These are phyloP conservation scores for Nomada fabriciana DNA, from an alignment of 2,888 invertebrate genomes.

Conservation along the genomic window DNA sequence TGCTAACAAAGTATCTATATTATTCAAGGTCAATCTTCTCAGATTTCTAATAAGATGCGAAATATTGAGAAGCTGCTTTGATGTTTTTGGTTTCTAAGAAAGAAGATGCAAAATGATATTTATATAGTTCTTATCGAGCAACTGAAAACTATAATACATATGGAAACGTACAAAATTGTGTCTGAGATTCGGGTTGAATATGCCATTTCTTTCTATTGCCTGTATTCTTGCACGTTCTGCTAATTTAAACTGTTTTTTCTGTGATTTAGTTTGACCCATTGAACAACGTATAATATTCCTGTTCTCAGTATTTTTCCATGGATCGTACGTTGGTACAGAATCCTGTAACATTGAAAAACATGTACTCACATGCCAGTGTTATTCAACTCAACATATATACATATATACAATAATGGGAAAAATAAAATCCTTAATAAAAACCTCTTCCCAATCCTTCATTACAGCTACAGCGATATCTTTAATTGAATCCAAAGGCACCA, in stretches of 20 bases:
- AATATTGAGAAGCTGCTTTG: not conserved
- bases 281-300: constrained; percentile 32
- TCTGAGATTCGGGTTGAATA: not conserved
- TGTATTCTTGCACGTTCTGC: constrained; percentile 19
- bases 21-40: not conserved
- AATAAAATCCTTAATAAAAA: constrained; percentile 1
- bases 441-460: constrained; percentile 45
- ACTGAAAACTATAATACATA: not conserved
- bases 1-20: constrained; percentile 8
- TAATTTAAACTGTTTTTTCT: constrained; percentile 14
- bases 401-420: not conserved
- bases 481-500: constrained; percentile 15
- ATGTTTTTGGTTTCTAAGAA: not conserved
- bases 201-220: not conserved
- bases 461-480: not conserved
- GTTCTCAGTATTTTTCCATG: constrained; percentile 11
- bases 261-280: not conserved
- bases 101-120: not conserved
- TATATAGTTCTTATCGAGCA: not conserved
- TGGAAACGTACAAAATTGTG: constrained; percentile 4
- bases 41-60: not conserved
- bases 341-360: constrained; percentile 26
- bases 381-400: not conserved
- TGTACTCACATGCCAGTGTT: not conserved
- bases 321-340: constrained; percentile 17